Evolutionary conservation across 2,888 invertebrate species (phyloP).

Genomic region (Mesorhabditis belari): DNA sequence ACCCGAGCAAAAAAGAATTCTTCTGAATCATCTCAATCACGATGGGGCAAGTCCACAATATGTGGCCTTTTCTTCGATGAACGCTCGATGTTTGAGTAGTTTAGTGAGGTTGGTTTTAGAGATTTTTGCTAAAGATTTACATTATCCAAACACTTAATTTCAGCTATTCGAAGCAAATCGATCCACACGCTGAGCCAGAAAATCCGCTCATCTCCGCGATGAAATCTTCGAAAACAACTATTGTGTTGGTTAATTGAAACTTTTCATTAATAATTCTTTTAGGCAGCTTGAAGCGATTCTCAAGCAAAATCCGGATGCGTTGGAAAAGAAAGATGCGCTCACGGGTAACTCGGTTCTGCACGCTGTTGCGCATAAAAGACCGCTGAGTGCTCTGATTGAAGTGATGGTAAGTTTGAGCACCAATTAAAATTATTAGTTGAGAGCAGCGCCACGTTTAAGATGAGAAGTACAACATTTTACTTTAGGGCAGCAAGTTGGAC

Average conservation of each 20-base stretch:
- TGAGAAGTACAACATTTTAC: no score
- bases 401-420: slow-evolving; percentile 11
- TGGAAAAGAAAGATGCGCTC: slow-evolving; percentile 18
- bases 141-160: background rate
- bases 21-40: slow-evolving; percentile 4
- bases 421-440: slow-evolving; percentile 15
- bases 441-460: slow-evolving; percentile 15
- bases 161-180: slow-evolving; percentile 10
- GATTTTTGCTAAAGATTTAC: background rate
- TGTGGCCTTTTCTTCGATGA: slow-evolving; percentile 9
- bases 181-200: slow-evolving; percentile 6
- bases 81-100: slow-evolving; percentile 10
- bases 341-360: slow-evolving; percentile 29
- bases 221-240: slow-evolving; percentile 5
- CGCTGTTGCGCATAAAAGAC: slow-evolving; percentile 16
- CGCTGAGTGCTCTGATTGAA: slow-evolving; percentile 18
- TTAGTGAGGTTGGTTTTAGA: slow-evolving; percentile 3
- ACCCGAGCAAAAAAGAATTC: slow-evolving; percentile 3
- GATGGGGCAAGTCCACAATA: slow-evolving; percentile 17
- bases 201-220: slow-evolving; percentile 21
- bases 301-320: slow-evolving; percentile 18
- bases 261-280: background rate
- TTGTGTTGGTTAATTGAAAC: background rate
- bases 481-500: slow-evolving; percentile 40
- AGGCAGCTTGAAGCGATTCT: slow-evolving; percentile 15